Percentiles rank a stretch among this genome's conserved stretches.
Conservation (phyloP, 1,140 invertebrate genomes). For the Brachionus calyciflorus region DNA sequence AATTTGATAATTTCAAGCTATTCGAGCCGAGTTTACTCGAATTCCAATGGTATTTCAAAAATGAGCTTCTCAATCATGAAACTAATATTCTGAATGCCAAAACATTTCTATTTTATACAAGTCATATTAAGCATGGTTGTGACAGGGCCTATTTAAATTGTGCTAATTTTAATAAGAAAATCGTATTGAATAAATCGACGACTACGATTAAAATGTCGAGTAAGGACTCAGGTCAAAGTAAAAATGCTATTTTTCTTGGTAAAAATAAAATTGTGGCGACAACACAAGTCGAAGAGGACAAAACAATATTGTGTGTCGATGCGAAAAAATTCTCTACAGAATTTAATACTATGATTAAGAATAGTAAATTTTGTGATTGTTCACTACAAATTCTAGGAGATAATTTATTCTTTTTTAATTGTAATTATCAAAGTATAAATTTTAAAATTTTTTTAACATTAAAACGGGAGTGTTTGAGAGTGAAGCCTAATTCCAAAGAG, state of each 20-base stretch:
- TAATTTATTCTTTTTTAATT: background rate
- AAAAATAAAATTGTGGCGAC: background rate
- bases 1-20: background rate
- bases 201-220: background rate
- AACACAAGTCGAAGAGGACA: background rate
- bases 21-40: background rate
- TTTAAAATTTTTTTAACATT: background rate
- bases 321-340: background rate
- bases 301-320: background rate
- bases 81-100: background rate
- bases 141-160: background rate
- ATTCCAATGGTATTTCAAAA: slow-evolving; percentile 21
- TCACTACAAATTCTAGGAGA: background rate
- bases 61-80: slow-evolving; percentile 13
- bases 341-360: background rate
- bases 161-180: too few relatives aligned
- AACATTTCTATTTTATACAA: background rate
- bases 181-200: too few relatives aligned
- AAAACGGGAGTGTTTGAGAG: background rate
- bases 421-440: background rate
- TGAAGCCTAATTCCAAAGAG: background rate
- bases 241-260: background rate
- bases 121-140: background rate
- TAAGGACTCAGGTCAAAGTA: background rate
- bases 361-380: background rate